phyloP scores from a whole-genome alignment of 2,113 vertebrate species.

The Macrotis lagotis region DNA sequence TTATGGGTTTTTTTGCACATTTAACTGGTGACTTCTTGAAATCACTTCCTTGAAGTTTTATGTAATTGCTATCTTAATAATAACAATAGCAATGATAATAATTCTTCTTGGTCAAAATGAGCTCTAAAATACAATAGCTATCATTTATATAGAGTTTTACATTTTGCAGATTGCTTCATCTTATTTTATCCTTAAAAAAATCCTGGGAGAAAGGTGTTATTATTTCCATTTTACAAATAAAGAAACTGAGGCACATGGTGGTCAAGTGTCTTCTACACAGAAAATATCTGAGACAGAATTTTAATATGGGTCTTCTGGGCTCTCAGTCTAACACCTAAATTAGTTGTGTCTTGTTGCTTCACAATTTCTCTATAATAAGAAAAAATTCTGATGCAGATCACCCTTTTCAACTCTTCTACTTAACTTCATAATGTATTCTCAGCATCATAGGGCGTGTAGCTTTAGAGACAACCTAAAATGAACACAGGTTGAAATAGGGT shows the following conservation, averaged over 20 bases:
- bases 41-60: background rate
- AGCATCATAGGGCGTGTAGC: too few relatives aligned
- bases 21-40: background rate
- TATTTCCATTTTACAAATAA: background rate
- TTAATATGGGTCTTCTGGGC: background rate
- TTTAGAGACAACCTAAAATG: too few relatives aligned
- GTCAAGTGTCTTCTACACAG: background rate
- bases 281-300: background rate
- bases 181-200: background rate
- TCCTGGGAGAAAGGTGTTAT: background rate
- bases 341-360: background rate
- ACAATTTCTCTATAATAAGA: background rate
- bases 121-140: background rate
- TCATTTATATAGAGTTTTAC: background rate
- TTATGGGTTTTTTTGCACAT: background rate
- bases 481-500: background rate
- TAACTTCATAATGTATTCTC: background rate
- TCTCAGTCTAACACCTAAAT: background rate
- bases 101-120: background rate
- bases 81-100: background rate
- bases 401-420: background rate
- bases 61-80: background rate
- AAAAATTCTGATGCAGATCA: background rate
- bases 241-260: background rate
- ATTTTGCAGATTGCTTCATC: background rate